Conservation (phyloP, 2,113 vertebrate species). For the Heterochromis multidens region DNA sequence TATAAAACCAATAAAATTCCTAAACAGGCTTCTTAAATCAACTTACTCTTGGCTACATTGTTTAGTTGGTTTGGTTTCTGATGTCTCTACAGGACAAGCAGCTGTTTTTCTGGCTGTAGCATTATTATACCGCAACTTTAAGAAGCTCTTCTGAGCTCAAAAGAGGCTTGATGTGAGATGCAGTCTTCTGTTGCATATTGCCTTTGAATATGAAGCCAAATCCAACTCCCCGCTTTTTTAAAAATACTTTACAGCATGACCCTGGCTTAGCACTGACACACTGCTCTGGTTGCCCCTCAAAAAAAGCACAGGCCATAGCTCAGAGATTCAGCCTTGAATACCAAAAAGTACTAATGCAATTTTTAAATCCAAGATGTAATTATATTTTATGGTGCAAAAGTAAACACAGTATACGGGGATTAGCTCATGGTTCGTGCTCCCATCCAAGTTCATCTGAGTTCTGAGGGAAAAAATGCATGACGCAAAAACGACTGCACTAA, state of each 20-base stretch:
- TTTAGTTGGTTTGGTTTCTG: slow-evolving; percentile 18
- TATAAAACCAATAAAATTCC: not conserved
- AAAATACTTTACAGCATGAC: slow-evolving; percentile 68
- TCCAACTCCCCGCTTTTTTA: slow-evolving; percentile 40
- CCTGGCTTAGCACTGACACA: slow-evolving; percentile 53
- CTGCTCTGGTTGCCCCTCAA: slow-evolving; percentile 42
- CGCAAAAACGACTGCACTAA: slow-evolving; percentile 7
- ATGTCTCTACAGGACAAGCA: slow-evolving; percentile 35
- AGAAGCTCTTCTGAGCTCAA: slow-evolving; percentile 17
- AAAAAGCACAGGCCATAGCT: slow-evolving; percentile 22
- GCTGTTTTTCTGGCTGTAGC: slow-evolving; percentile 42
- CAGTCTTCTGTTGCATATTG: slow-evolving; percentile 20
- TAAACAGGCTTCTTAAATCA: slow-evolving; percentile 18
- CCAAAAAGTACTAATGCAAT: slow-evolving; percentile 21
- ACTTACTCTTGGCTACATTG: not conserved
- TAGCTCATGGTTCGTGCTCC: slow-evolving; percentile 26
- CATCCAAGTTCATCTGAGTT: slow-evolving; percentile 20
- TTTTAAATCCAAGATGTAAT: slow-evolving; percentile 55
- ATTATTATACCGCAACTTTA: slow-evolving; percentile 44
- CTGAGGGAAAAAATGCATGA: not conserved
- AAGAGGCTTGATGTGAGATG: slow-evolving; percentile 41
- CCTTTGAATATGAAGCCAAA: slow-evolving; percentile 55
- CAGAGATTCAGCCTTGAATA: slow-evolving; percentile 32
- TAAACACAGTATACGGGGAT: slow-evolving; percentile 39
- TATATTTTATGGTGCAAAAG: slow-evolving; percentile 61